phyloP scores from a whole-genome alignment of 2,113 vertebrate genomes.

The Carlito syrichta region DNA sequence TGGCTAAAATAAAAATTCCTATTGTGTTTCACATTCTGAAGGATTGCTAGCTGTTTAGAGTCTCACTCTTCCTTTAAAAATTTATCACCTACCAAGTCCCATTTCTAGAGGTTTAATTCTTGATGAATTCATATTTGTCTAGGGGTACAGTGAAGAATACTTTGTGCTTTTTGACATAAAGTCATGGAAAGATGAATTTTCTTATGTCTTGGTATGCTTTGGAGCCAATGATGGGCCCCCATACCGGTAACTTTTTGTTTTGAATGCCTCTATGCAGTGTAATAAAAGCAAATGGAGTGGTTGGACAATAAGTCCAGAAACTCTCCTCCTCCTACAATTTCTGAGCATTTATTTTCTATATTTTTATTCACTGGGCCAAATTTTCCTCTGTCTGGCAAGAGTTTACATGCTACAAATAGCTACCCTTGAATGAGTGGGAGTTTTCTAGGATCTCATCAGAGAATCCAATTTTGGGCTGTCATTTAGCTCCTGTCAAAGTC shows the following conservation, averaged over 20 bases:
- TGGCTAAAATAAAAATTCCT: background rate
- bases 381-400: slow-evolving; percentile 50
- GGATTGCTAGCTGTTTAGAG: background rate
- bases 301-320: background rate
- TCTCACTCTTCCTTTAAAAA: background rate
- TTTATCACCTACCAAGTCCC: background rate
- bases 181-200: background rate
- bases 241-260: background rate
- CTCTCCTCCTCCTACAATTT: background rate
- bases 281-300: background rate
- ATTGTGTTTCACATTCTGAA: background rate
- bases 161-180: background rate
- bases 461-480: slow-evolving; percentile 55
- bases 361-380: slow-evolving; percentile 47
- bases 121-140: background rate
- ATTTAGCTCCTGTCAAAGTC: slow-evolving; percentile 49
- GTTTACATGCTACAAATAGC: slow-evolving; percentile 50
- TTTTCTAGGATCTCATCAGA: slow-evolving; percentile 46
- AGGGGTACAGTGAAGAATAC: background rate
- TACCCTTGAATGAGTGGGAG: slow-evolving; percentile 55
- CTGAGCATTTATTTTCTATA: slow-evolving; percentile 9
- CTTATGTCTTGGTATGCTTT: background rate
- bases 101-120: background rate
- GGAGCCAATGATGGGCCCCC: background rate
- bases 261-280: background rate